Evolutionary conservation across 1,140 invertebrate genomes (phyloP), one percentile per base, ranked within the genome.

Genomic region (Bombyx mandarina): DNA sequence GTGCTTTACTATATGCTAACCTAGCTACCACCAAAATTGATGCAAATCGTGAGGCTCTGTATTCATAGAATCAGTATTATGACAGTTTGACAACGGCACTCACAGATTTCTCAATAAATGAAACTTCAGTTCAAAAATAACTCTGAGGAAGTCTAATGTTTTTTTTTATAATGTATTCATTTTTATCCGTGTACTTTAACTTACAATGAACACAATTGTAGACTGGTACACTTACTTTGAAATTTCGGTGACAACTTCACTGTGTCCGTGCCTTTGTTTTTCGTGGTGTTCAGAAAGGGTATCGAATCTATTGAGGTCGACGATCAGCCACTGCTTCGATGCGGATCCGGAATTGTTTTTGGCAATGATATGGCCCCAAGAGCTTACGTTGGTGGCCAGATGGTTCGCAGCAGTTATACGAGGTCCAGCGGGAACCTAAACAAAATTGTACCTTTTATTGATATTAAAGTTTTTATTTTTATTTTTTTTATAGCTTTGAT

Each of bases 291-390:
- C 60, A n/a, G 62, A 55, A 43, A 80, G 51, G 3, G 59, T 56
- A 22, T 73, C 66, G 56, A 84, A 83, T 69, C 79, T 91, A 90
- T 89, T 91, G 57, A 89, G 93, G 81, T 97, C 93, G 0, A 97
- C 88, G 7, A 94, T 87, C 61, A 97, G 91, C 96, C 96, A 99
- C 76, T 98, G 95, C 66, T 97, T 96, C 73, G 94, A 94, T 56
- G 95, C 94, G 43, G 95, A 96, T 7, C 94, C 94, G 59, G 94
- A 94, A 83, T 97, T 95, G 75, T 91, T 92, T 1, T 81, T 71
- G 0, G 89, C 87, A 44, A 94, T 82, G 0, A 88, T 75, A 5
- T 86, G 82, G 0, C 91, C 91, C 97, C 97, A 98, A 6, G 91
- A 87, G 43, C 89, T 82, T 3, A 94, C 93, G 70, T 91, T 90